Evolutionary conservation across 2,888 invertebrate species (phyloP).

Genomic region (Dolichopus griseipennis): DNA sequence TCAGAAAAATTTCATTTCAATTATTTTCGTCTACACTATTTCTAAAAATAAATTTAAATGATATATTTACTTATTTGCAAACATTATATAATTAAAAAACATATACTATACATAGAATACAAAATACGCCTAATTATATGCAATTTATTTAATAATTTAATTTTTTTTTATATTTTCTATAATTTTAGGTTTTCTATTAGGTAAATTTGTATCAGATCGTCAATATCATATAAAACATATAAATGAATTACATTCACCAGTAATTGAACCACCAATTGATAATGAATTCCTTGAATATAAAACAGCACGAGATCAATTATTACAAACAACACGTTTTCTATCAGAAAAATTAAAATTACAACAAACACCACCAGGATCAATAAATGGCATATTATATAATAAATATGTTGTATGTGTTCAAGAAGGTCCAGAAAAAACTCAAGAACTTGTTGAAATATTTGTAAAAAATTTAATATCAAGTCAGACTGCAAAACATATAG

Average conservation of each 20-base stretch:
- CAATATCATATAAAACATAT: slow-evolving; percentile 33
- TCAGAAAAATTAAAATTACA: slow-evolving; percentile 31
- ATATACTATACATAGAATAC: too few relatives aligned
- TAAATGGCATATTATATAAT: slow-evolving; percentile 38
- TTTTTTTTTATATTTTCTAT: slow-evolving; percentile 13
- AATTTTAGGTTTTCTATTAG: slow-evolving; percentile 38
- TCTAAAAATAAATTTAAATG: too few relatives aligned
- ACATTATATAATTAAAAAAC: too few relatives aligned
- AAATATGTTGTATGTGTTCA: slow-evolving; percentile 40
- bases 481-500: slow-evolving; percentile 35
- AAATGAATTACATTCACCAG: slow-evolving; percentile 24
- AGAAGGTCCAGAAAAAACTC: slow-evolving; percentile 34
- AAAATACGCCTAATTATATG: slow-evolving; percentile 6
- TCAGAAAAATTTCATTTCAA: too few relatives aligned
- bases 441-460: slow-evolving; percentile 33
- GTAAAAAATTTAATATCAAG: slow-evolving; percentile 35
- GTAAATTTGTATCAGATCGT: slow-evolving; percentile 42
- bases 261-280: slow-evolving; percentile 25
- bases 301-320: slow-evolving; percentile 25
- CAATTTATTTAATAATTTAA: background rate
- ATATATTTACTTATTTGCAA: too few relatives aligned
- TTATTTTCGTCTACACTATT: too few relatives aligned
- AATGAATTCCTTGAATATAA: slow-evolving; percentile 19
- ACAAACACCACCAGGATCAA: slow-evolving; percentile 34
- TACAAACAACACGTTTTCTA: slow-evolving; percentile 23